Percentiles rank a stretch among this genome's conserved stretches.
Evolutionary conservation across 1,140 invertebrate genomes (phyloP).

Genomic region (Penaeus japonicus): DNA sequence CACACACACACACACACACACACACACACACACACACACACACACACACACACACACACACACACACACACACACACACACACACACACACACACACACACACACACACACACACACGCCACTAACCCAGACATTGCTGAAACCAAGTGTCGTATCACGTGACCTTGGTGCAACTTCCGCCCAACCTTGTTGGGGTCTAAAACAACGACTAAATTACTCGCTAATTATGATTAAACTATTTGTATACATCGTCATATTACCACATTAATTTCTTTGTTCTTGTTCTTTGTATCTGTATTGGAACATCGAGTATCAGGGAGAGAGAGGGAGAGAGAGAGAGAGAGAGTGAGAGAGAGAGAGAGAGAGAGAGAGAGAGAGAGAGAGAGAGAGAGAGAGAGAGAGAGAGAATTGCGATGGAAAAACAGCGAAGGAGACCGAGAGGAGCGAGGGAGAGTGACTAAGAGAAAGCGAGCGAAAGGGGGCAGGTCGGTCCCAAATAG

Average conservation of each 20-base stretch:
- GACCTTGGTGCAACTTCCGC: no score
- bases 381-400: neutral
- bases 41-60: neutral
- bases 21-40: neutral
- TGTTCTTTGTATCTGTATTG: neutral
- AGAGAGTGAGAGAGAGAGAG: neutral
- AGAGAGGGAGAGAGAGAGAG: neutral
- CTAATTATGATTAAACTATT: no score
- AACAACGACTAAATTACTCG: no score
- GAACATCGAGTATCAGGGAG: neutral
- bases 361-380: neutral
- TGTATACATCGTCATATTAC: no score
- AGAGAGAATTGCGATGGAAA: neutral
- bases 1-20: no score
- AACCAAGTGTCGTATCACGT: no score
- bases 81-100: neutral
- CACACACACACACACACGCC: no score
- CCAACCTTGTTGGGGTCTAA: no score
- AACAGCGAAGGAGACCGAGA: neutral
- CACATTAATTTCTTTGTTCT: no score
- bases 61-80: conserved; percentile 20
- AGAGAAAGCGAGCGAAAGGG: neutral
- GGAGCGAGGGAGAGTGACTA: neutral
- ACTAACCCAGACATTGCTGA: no score
- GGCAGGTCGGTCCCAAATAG: no score